These are phyloP conservation scores for Notolepis coatsorum DNA, from an alignment of 2,797 vertebrate species.

Conservation along the genomic window DNA sequence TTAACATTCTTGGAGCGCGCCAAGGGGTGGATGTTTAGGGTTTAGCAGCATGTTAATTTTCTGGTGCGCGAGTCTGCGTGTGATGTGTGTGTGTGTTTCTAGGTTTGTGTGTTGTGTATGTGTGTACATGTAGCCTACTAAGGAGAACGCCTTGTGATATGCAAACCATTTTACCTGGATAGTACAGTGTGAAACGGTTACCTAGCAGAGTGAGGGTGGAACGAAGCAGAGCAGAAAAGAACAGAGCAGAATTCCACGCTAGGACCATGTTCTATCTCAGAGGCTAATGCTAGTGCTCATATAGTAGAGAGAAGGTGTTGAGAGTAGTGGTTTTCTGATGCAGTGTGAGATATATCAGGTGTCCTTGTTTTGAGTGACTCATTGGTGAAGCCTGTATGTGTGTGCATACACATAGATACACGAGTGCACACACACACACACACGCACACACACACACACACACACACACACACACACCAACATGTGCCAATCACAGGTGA, in stretches of 20 bases:
- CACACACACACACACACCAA: constrained; percentile 9
- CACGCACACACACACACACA: constrained; percentile 29
- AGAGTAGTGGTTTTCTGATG: constrained; percentile 54
- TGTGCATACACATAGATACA: background rate
- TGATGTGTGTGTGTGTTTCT: background rate
- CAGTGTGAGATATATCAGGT: constrained; percentile 44
- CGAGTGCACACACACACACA: constrained; percentile 8
- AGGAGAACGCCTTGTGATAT: constrained; percentile 14
- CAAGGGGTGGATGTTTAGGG: constrained; percentile 23
- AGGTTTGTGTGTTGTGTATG: constrained; percentile 12
- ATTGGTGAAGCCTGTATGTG: constrained; percentile 35
- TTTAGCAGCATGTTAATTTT: constrained; percentile 36
- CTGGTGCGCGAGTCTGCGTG: constrained; percentile 16
- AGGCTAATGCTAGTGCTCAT: constrained; percentile 32
- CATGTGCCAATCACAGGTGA: too few relatives aligned
- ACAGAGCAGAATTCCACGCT: too few relatives aligned
- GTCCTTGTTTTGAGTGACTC: constrained; percentile 67
- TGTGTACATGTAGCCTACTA: constrained; percentile 4
- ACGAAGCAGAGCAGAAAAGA: background rate
- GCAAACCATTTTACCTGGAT: constrained; percentile 19
- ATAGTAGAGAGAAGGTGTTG: constrained; percentile 24
- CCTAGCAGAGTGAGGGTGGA: background rate
- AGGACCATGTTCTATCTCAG: constrained; percentile 21
- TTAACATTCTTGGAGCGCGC: constrained; percentile 38
- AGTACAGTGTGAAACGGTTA: constrained; percentile 25